These are phyloP conservation scores for Nothobranchius kuhntae DNA, from an alignment of 2,113 vertebrate genomes.

Conservation along the genomic window DNA sequence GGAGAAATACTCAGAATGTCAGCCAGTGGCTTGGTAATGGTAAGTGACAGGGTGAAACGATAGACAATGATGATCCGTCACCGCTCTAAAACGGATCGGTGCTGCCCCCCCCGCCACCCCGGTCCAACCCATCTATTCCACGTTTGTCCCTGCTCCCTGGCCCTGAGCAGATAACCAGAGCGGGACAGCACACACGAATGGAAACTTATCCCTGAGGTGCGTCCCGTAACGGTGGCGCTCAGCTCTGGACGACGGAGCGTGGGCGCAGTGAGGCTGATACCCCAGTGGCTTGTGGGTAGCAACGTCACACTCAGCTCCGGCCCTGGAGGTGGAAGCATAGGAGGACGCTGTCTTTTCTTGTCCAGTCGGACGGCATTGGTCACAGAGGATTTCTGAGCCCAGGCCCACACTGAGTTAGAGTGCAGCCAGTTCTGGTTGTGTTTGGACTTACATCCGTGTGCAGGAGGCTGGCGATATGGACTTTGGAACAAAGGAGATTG, in stretches of 20 bases:
- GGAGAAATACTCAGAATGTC: constrained; percentile 50
- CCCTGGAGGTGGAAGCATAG: constrained; percentile 44
- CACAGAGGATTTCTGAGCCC: constrained; percentile 54
- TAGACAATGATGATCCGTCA: constrained; percentile 73
- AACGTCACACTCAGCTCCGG: constrained; percentile 53
- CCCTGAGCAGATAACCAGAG: constrained; percentile 75
- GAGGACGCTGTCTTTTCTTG: constrained; percentile 52
- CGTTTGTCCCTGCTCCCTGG: constrained; percentile 62
- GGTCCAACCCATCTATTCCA: constrained; percentile 57
- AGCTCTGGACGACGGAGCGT: constrained; percentile 46
- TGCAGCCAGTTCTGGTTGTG: constrained; percentile 57
- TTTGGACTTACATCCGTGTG: constrained; percentile 58
- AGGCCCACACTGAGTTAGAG: constrained; percentile 53
- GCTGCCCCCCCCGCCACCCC: constrained; percentile 42
- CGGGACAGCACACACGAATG: constrained; percentile 31
- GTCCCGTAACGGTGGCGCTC: constrained; percentile 43
- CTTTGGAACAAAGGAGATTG: constrained; percentile 71
- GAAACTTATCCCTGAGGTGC: constrained; percentile 60
- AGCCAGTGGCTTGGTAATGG: constrained; percentile 52
- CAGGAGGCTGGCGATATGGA: constrained; percentile 62
- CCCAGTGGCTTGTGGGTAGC: constrained; percentile 60
- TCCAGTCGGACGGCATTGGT: constrained; percentile 58
- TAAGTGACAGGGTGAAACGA: constrained; percentile 72
- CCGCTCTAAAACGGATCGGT: constrained; percentile 68
- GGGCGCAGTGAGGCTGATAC: constrained; percentile 64